phyloP scores from a whole-genome alignment of 2,113 vertebrate genomes.

The Eurystomus gularis region DNA sequence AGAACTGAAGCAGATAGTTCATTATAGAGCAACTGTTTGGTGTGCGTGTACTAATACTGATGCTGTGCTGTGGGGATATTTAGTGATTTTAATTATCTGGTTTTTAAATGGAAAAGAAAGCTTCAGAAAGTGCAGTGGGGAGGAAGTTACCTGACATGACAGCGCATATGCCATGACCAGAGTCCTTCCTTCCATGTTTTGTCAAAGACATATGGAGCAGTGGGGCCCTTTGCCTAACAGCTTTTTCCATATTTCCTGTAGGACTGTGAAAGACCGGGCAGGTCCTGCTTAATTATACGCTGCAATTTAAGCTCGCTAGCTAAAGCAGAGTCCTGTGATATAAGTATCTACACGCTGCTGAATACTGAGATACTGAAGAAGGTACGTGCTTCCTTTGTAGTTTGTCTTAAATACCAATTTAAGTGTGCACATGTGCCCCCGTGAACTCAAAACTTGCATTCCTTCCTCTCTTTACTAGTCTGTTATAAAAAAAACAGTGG shows the following conservation, averaged over 20 bases:
- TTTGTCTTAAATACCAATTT: neutral
- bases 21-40: neutral
- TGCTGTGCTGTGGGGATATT: neutral
- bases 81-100: neutral
- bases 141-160: neutral
- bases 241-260: constrained; percentile 60
- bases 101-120: neutral
- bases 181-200: neutral
- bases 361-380: constrained; percentile 96
- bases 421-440: neutral
- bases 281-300: constrained; percentile 84
- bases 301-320: constrained; percentile 86
- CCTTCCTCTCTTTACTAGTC: neutral
- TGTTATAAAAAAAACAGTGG: neutral
- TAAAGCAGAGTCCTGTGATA: constrained; percentile 87
- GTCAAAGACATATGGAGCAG: no score
- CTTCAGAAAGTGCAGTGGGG: neutral
- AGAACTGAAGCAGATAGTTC: neutral
- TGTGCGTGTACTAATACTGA: neutral
- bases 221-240: neutral
- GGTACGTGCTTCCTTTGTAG: constrained; percentile 68
- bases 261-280: constrained; percentile 91
- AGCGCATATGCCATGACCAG: neutral
- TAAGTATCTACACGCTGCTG: constrained; percentile 88
- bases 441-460: neutral